These are phyloP conservation scores for Micoletzkya japonica DNA, from an alignment of 2,888 invertebrate genomes.

Conservation along the genomic window DNA sequence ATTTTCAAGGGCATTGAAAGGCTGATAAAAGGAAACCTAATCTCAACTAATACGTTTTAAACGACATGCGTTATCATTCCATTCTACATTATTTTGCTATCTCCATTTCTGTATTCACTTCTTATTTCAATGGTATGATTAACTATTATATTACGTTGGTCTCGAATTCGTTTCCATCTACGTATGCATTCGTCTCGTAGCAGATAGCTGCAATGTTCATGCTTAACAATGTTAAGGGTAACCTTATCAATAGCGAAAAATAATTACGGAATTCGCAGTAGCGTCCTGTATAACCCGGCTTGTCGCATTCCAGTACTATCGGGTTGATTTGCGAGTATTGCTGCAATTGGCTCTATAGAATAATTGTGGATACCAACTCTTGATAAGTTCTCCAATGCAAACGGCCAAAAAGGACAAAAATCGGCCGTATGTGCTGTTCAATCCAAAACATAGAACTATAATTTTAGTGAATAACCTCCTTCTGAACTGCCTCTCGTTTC, in stretches of 20 bases:
- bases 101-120: not conserved
- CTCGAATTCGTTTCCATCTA: slow-evolving; percentile 29
- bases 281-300: slow-evolving; percentile 51
- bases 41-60: too few relatives aligned
- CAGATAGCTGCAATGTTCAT: slow-evolving; percentile 42
- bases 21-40: too few relatives aligned
- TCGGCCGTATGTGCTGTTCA: too few relatives aligned
- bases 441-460: not conserved
- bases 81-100: not conserved
- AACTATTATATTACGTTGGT: slow-evolving; percentile 24
- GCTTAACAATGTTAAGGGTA: not conserved
- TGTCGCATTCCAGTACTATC: slow-evolving; percentile 34
- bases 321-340: not conserved
- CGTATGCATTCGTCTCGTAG: slow-evolving; percentile 30
- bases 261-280: slow-evolving; percentile 47
- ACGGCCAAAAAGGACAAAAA: too few relatives aligned
- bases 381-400: not conserved
- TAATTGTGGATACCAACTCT: not conserved
- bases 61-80: too few relatives aligned
- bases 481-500: not conserved
- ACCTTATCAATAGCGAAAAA: not conserved
- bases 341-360: not conserved
- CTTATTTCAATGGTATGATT: not conserved
- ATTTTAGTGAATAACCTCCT: not conserved
- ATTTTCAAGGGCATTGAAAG: not conserved